These are phyloP conservation scores for Ostrea denselamellosa DNA, from an alignment of 1,140 invertebrate genomes.

Conservation along the genomic window DNA sequence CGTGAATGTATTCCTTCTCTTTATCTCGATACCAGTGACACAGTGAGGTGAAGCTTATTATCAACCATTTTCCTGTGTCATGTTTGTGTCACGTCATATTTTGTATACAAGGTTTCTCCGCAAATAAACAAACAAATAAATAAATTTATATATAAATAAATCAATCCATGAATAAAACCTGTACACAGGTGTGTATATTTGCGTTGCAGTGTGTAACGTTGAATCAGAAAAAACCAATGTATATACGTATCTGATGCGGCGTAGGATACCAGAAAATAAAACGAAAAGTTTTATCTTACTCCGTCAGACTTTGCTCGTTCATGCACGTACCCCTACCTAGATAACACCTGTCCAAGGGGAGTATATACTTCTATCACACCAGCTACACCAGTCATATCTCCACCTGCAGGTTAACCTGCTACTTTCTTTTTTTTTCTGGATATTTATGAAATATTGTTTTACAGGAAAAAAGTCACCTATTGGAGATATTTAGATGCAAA, in stretches of 20 bases:
- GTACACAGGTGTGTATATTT: background rate
- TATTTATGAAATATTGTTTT: background rate
- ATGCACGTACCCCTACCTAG: background rate
- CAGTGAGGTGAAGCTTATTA: too few relatives aligned
- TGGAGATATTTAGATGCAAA: slow-evolving; percentile 29
- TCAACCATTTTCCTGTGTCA: too few relatives aligned
- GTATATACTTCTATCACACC: slow-evolving; percentile 22
- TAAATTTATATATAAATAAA: too few relatives aligned
- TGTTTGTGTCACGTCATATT: too few relatives aligned
- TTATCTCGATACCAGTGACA: too few relatives aligned
- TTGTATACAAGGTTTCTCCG: too few relatives aligned
- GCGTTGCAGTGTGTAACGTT: background rate
- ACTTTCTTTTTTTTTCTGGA: background rate
- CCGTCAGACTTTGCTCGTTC: slow-evolving; percentile 2
- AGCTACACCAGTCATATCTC: background rate
- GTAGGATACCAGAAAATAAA: background rate
- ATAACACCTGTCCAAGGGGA: slow-evolving; percentile 3
- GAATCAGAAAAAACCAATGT: background rate
- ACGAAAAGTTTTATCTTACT: background rate
- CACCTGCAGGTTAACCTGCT: background rate
- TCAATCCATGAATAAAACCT: too few relatives aligned
- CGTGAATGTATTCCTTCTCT: too few relatives aligned
- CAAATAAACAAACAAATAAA: too few relatives aligned
- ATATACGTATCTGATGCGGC: background rate
- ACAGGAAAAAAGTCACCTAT: too few relatives aligned